Conservation (phyloP, 2,797 vertebrate species). For the Sphaeramia orbicularis region DNA sequence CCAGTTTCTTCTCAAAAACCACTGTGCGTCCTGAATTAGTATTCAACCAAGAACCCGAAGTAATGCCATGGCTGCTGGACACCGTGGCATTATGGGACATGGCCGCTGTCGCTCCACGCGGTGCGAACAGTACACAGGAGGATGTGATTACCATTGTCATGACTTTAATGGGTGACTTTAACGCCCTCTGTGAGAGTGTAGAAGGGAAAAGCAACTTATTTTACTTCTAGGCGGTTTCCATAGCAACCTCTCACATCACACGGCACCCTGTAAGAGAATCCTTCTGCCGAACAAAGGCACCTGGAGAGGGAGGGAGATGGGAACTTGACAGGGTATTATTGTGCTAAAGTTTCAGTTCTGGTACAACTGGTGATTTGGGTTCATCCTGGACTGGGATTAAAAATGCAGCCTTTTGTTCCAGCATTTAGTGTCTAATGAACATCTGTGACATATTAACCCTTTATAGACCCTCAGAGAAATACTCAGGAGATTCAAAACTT, state of each 20-base stretch:
- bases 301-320: conserved; percentile 56
- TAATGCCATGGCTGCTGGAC: conserved; percentile 25
- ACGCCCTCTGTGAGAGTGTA: conserved; percentile 51
- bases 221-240: conserved; percentile 79
- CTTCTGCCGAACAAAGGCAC: conserved; percentile 75
- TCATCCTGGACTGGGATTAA: conserved; percentile 47
- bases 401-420: conserved; percentile 56
- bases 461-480: too few relatives aligned
- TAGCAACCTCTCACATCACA: conserved; percentile 78
- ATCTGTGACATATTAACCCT: conserved; percentile 41
- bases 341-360: conserved; percentile 54
- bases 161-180: conserved; percentile 67
- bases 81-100: conserved; percentile 42
- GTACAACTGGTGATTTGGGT: conserved; percentile 56
- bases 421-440: conserved; percentile 46
- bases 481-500: too few relatives aligned
- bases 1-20: not conserved
- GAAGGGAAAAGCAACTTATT: conserved; percentile 57
- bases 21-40: not conserved
- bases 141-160: conserved; percentile 48
- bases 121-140: conserved; percentile 19
- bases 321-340: conserved; percentile 63
- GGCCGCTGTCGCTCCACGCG: conserved; percentile 2
- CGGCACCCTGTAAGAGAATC: conserved; percentile 69
- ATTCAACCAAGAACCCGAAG: conserved; percentile 2